Conservation (phyloP, 2,888 invertebrate species). For the Diploptera punctata region DNA sequence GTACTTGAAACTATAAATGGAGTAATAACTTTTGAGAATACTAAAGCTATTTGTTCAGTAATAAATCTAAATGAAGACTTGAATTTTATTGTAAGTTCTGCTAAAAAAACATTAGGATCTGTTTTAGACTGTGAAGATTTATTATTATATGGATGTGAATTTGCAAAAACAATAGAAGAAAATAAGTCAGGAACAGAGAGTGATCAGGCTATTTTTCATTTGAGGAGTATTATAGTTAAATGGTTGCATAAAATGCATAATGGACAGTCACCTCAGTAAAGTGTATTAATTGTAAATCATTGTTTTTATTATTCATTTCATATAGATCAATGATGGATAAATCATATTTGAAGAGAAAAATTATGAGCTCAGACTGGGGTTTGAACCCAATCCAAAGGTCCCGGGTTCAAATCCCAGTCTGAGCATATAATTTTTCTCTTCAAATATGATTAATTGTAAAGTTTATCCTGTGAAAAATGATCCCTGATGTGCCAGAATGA, state of each 20-base stretch:
- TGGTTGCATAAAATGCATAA: slow-evolving; percentile 4
- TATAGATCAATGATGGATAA: no score
- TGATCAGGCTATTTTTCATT: slow-evolving; percentile 7
- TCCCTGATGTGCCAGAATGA: no score
- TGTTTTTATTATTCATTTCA: no score
- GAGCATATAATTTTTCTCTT: no score
- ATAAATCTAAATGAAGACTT: slow-evolving; percentile 48
- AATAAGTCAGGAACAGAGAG: background rate
- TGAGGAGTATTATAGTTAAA: slow-evolving; percentile 19
- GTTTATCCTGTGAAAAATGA: no score
- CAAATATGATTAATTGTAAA: no score
- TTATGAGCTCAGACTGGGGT: no score
- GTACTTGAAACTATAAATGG: slow-evolving; percentile 45
- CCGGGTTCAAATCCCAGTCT: no score
- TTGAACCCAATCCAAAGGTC: no score
- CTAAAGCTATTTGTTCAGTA: slow-evolving; percentile 11
- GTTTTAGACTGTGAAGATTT: slow-evolving; percentile 53
- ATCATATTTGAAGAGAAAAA: no score
- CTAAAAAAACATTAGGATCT: slow-evolving; percentile 44
- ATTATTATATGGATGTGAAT: slow-evolving; percentile 51
- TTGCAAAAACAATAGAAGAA: slow-evolving; percentile 27
- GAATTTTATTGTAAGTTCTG: slow-evolving; percentile 46
- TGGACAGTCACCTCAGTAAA: background rate
- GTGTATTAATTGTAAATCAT: no score
- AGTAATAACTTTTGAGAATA: slow-evolving; percentile 33